Conservation (phyloP, 2,797 vertebrate genomes). For the Synaphobranchus kaupii region DNA sequence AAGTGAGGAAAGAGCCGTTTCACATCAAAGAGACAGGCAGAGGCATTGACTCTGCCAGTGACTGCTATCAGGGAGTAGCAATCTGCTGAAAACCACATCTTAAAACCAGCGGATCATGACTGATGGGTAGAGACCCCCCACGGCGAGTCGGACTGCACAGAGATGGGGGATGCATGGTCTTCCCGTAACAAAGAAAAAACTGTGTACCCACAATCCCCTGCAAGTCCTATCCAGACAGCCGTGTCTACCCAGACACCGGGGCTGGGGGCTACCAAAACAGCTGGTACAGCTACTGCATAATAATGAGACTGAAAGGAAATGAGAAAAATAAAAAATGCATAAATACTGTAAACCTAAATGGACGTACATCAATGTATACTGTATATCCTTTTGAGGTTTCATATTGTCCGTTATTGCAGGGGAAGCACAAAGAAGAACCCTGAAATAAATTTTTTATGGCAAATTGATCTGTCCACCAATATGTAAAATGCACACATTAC, state of each 20-base stretch:
- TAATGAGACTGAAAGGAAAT: neutral
- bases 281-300: constrained; percentile 2
- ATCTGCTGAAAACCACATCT: constrained; percentile 17
- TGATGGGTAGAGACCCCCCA: constrained; percentile 25
- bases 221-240: neutral
- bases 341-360: neutral
- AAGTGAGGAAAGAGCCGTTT: neutral
- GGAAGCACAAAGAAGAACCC: neutral
- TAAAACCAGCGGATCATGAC: constrained; percentile 6
- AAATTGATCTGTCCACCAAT: neutral
- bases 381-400: neutral
- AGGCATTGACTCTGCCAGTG: neutral
- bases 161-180: neutral
- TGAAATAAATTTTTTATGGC: neutral
- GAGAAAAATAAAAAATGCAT: neutral
- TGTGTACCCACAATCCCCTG: constrained; percentile 5
- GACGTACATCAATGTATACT: neutral
- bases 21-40: neutral
- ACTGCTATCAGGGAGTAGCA: constrained; percentile 5
- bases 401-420: neutral
- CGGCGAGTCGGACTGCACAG: neutral
- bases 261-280: constrained; percentile 24
- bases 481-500: neutral
- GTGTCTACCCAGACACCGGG: neutral
- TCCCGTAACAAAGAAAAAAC: constrained; percentile 7